Evolutionary conservation across 2,888 invertebrate genomes (phyloP).

Genomic region (Furcula furcula): DNA sequence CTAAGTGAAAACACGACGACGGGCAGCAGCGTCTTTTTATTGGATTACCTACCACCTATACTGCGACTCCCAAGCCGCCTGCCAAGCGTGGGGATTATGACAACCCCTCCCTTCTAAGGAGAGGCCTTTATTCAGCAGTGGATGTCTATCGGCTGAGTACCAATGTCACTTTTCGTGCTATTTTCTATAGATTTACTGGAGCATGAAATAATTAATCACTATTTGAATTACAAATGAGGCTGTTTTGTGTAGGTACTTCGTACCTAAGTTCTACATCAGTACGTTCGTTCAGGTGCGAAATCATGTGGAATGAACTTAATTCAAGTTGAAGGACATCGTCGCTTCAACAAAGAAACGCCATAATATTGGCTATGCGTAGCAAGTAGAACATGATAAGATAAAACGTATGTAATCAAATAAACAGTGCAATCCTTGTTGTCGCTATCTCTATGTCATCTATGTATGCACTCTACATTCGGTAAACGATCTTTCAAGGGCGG

Average conservation of each 20-base stretch:
- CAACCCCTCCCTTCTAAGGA: too few relatives aligned
- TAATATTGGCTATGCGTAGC: constrained; percentile 12
- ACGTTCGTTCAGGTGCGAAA: constrained; percentile 19
- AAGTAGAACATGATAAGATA: constrained; percentile 34
- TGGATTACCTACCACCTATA: too few relatives aligned
- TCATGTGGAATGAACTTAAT: constrained; percentile 29
- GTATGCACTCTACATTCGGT: constrained; percentile 36
- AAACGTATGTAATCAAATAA: constrained; percentile 23
- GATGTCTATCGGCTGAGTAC: too few relatives aligned
- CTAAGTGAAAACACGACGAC: too few relatives aligned
- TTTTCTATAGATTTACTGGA: constrained; percentile 29
- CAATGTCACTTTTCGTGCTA: too few relatives aligned
- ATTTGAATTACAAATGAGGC: constrained; percentile 33
- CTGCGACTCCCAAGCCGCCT: too few relatives aligned
- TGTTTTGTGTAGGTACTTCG: constrained; percentile 11
- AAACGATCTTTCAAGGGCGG: constrained; percentile 40
- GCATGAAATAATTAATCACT: constrained; percentile 25
- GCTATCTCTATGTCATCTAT: constrained; percentile 15
- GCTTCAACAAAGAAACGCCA: constrained; percentile 24
- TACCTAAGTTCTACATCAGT: constrained; percentile 23
- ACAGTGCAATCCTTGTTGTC: constrained; percentile 19
- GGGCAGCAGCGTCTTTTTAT: too few relatives aligned
- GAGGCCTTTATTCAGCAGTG: too few relatives aligned
- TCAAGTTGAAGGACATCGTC: constrained; percentile 38
- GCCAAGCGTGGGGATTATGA: too few relatives aligned